Evolutionary conservation across 2,888 invertebrate genomes (phyloP).

Genomic region (Xylota segnis): DNA sequence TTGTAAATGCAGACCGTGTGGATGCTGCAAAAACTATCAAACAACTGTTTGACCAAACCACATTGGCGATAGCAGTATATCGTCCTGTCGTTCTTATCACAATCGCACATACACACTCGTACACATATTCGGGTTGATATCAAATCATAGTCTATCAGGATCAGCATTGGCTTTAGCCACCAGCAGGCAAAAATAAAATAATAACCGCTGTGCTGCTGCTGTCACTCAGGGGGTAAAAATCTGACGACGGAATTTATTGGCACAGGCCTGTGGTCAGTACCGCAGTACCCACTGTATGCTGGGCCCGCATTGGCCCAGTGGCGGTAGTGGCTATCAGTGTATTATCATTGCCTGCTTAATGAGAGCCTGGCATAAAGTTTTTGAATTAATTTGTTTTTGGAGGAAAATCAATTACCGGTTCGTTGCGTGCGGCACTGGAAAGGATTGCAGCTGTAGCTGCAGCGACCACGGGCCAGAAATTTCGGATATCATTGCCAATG

Average conservation of each 20-base stretch:
- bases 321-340: not conserved
- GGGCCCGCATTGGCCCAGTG: conserved; percentile 31
- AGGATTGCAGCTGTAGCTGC: not conserved
- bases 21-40: conserved; percentile 37
- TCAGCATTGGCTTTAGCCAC: conserved; percentile 36
- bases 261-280: conserved; percentile 57
- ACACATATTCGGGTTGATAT: conserved; percentile 18
- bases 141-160: conserved; percentile 45
- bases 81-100: conserved; percentile 40
- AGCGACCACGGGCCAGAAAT: not conserved
- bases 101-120: conserved; percentile 7
- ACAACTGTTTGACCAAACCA: conserved; percentile 34
- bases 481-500: conserved; percentile 34
- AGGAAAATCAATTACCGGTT: conserved; percentile 66
- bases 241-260: conserved; percentile 63
- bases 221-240: conserved; percentile 52
- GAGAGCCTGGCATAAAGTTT: conserved; percentile 52
- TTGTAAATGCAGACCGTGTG: conserved; percentile 29
- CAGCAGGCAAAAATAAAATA: conserved; percentile 55
- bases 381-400: conserved; percentile 68
- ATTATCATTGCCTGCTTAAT: conserved; percentile 26
- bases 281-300: conserved; percentile 51
- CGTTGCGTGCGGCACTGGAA: not conserved
- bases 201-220: conserved; percentile 56
- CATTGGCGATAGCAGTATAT: conserved; percentile 39